Conservation (phyloP, 2,797 vertebrate genomes). For the Tragopan temminckii region DNA sequence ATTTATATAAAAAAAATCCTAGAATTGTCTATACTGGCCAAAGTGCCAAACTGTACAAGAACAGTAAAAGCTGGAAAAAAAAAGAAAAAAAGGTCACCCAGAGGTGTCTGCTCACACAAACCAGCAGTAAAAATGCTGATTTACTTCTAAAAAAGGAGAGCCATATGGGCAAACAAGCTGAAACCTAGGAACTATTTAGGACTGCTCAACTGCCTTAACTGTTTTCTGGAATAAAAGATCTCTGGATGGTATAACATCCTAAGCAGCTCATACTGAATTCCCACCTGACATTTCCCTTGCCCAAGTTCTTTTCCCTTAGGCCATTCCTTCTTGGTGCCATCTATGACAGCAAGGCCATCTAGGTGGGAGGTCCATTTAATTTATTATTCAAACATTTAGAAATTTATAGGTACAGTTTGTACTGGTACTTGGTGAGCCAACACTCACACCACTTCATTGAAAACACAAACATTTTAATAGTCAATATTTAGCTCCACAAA, state of each 20-base stretch:
- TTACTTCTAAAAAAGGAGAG: not conserved
- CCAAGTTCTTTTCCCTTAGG: not conserved
- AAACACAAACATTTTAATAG: slow-evolving; percentile 51
- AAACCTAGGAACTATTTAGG: not conserved
- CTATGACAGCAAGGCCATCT: not conserved
- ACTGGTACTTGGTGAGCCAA: slow-evolving; percentile 4
- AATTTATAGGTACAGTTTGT: not conserved
- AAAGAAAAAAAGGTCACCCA: not conserved
- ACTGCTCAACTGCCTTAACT: not conserved
- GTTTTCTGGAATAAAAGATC: not conserved
- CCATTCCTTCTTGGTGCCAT: not conserved
- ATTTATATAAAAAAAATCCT: not conserved
- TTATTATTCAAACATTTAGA: slow-evolving; percentile 10
- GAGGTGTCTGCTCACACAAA: not conserved
- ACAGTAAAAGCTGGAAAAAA: not conserved
- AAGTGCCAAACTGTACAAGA: not conserved
- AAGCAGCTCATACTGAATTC: not conserved
- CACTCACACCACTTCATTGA: slow-evolving; percentile 26
- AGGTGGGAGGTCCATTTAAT: slow-evolving; percentile 41
- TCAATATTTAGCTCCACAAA: slow-evolving; percentile 37
- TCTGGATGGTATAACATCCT: not conserved
- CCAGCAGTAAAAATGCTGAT: not conserved
- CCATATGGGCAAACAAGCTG: not conserved
- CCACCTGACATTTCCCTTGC: not conserved
- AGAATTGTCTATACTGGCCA: not conserved